These are phyloP conservation scores for Bombus terrestris DNA, from an alignment of 1,140 invertebrate species.

Conservation along the genomic window DNA sequence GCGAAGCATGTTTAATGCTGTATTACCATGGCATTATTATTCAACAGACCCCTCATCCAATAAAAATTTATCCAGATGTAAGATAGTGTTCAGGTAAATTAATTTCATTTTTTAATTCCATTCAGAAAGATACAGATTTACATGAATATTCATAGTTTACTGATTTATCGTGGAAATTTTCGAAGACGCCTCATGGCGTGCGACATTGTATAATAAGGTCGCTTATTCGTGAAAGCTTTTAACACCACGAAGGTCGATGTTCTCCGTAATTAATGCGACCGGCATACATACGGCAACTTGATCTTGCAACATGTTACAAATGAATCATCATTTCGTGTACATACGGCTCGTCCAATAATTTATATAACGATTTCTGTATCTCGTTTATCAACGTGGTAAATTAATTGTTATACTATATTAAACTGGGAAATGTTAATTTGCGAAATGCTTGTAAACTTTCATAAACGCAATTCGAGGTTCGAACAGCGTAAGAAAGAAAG, in stretches of 20 bases:
- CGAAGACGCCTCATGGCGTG: too few relatives aligned
- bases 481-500: too few relatives aligned
- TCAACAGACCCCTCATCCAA: too few relatives aligned
- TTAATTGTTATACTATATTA: background rate
- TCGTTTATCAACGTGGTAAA: background rate
- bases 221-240: conserved; percentile 23
- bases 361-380: conserved; percentile 9
- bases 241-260: conserved; percentile 17
- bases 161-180: too few relatives aligned
- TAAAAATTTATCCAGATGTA: too few relatives aligned
- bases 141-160: too few relatives aligned
- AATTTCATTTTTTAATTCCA: too few relatives aligned
- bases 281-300: conserved; percentile 1
- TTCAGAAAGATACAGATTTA: too few relatives aligned
- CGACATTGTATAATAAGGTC: conserved; percentile 20
- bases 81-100: too few relatives aligned
- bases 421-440: background rate
- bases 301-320: conserved; percentile 14
- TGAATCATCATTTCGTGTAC: background rate
- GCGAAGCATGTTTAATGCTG: too few relatives aligned
- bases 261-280: conserved; percentile 24
- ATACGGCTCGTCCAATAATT: background rate
- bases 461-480: too few relatives aligned
- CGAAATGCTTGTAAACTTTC: background rate
- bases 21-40: too few relatives aligned